Conservation (phyloP, 2,797 vertebrate genomes). For the Notamacropus eugenii region DNA sequence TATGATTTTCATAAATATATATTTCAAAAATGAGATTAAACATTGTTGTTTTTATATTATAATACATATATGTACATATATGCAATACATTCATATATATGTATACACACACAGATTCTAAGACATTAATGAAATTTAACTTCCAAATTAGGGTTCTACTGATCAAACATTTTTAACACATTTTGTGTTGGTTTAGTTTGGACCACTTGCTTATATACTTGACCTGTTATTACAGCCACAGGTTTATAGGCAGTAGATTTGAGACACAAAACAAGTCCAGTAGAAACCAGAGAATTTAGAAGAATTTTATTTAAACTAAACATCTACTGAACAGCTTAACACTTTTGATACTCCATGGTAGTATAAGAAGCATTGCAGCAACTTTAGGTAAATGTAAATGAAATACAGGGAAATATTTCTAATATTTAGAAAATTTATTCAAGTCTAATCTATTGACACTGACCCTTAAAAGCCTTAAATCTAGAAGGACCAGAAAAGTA, state of each 20-base stretch:
- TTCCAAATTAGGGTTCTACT: neutral
- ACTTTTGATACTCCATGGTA: constrained; percentile 17
- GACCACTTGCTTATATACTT: neutral
- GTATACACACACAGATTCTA: too few relatives aligned
- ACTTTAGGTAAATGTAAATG: neutral
- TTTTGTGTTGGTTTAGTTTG: neutral
- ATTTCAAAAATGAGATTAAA: neutral
- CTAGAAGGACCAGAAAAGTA: constrained; percentile 20
- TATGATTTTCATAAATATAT: neutral
- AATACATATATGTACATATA: too few relatives aligned
- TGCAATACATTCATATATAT: too few relatives aligned
- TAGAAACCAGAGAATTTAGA: constrained; percentile 2
- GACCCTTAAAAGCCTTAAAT: constrained; percentile 55
- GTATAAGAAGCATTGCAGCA: neutral
- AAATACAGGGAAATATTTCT: neutral
- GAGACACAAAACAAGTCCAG: neutral
- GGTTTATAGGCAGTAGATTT: neutral
- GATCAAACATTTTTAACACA: neutral
- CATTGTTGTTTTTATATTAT: too few relatives aligned
- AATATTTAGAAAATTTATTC: constrained; percentile 61
- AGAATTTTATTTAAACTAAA: neutral
- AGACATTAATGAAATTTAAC: neutral
- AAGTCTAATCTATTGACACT: constrained; percentile 41
- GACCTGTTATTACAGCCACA: neutral
- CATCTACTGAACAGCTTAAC: neutral